Percentiles rank a stretch among this genome's conserved stretches.
These are phyloP conservation scores for Egretta garzetta DNA, from an alignment of 2,113 vertebrate genomes.

Conservation along the genomic window DNA sequence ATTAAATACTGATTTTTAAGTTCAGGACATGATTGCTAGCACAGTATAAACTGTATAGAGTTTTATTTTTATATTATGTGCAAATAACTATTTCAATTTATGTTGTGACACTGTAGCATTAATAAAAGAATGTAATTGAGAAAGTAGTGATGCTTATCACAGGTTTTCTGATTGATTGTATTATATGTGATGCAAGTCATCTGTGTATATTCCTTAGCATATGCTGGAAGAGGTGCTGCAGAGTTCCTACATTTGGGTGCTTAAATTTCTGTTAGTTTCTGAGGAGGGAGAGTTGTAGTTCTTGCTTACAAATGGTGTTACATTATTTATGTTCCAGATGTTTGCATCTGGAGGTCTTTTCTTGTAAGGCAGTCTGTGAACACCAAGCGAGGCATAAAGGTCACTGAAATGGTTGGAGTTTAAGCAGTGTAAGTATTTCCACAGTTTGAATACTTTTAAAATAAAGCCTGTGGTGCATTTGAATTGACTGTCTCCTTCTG, in stretches of 20 bases:
- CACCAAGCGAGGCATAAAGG: not conserved
- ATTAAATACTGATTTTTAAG: not conserved
- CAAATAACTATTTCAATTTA: not conserved
- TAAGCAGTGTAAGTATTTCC: not conserved
- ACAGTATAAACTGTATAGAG: not conserved
- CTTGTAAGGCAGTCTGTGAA: not conserved
- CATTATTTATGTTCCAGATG: not conserved
- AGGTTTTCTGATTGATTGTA: not conserved
- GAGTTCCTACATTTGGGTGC: not conserved
- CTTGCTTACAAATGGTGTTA: not conserved
- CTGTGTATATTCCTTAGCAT: not conserved
- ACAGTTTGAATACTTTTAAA: not conserved
- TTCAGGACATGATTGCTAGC: not conserved
- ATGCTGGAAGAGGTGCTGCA: not conserved
- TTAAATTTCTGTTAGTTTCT: not conserved
- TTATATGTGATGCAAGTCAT: not conserved
- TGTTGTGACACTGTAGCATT: not conserved
- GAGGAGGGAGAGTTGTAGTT: not conserved
- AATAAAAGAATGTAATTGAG: not conserved
- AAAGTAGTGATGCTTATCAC: not conserved
- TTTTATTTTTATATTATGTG: not conserved
- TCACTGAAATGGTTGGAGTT: not conserved
- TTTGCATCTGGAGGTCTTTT: not conserved
- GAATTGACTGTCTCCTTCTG: not conserved
- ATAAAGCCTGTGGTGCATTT: not conserved